Evolutionary conservation across 2,113 vertebrate species (phyloP).

Genomic region (Aptenodytes patagonicus): DNA sequence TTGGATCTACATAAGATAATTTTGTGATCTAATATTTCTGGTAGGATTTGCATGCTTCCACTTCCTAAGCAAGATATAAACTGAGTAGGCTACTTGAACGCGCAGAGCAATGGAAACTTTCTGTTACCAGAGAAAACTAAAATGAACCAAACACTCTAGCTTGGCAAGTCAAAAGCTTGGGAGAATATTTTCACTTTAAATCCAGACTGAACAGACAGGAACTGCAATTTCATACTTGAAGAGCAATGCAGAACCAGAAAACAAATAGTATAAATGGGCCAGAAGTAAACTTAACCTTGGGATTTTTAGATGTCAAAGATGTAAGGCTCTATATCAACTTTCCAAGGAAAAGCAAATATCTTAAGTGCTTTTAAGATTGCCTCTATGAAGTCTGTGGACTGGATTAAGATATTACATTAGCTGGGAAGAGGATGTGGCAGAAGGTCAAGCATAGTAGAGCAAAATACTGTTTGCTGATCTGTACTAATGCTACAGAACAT

Average conservation of each 20-base stretch:
- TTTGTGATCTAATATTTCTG: not conserved
- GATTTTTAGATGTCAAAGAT: not conserved
- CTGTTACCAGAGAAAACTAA: not conserved
- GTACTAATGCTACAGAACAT: not conserved
- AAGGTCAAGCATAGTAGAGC: not conserved
- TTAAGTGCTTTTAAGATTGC: not conserved
- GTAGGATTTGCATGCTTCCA: not conserved
- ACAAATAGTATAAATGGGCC: not conserved
- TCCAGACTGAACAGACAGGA: not conserved
- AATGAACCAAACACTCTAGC: not conserved
- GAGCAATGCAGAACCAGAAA: not conserved
- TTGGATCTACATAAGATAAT: not conserved
- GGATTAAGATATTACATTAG: not conserved
- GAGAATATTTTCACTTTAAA: not conserved
- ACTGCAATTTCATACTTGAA: not conserved
- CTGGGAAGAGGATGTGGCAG: not conserved
- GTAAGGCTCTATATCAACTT: not conserved
- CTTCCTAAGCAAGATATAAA: constrained; percentile 10
- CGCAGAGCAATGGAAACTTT: not conserved
- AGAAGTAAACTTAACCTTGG: not conserved
- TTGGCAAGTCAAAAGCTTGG: not conserved
- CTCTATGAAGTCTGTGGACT: not conserved
- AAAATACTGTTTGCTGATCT: not conserved
- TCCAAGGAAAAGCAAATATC: not conserved
- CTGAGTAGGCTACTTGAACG: not conserved